Evolutionary conservation across 2,797 vertebrate species (phyloP).

Genomic region (Myotis myotis): DNA sequence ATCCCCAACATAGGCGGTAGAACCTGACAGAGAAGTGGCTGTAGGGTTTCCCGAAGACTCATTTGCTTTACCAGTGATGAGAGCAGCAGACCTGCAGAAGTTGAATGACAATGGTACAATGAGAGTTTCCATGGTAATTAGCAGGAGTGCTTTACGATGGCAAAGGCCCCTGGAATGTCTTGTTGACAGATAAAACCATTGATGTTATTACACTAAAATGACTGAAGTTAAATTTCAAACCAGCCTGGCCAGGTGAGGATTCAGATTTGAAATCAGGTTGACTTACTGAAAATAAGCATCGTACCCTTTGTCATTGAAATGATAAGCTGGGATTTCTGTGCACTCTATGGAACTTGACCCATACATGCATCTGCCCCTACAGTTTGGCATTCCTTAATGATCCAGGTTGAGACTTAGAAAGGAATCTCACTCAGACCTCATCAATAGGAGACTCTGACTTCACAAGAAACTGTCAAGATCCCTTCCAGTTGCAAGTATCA

Average conservation of each 20-base stretch:
- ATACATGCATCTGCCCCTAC: neutral
- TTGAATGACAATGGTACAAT: neutral
- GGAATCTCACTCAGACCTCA: neutral
- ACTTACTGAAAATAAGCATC: neutral
- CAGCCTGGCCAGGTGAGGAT: neutral
- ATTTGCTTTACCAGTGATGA: neutral
- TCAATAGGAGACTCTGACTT: neutral
- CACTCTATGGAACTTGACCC: neutral
- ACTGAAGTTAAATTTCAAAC: neutral
- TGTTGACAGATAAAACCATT: neutral
- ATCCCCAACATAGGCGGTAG: neutral
- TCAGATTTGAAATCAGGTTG: neutral
- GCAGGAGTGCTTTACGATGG: neutral
- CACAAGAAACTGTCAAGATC: neutral
- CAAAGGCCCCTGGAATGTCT: neutral
- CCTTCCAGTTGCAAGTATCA: neutral
- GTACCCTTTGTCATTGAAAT: neutral
- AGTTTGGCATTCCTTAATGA: neutral
- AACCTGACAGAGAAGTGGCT: neutral
- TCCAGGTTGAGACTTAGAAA: neutral
- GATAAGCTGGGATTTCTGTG: neutral
- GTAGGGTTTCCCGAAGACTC: neutral
- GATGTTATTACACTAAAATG: neutral
- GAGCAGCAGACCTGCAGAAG: neutral
- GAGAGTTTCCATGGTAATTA: neutral